phyloP scores from a whole-genome alignment of 2,797 vertebrate genomes.

The Aeoliscus strigatus region DNA sequence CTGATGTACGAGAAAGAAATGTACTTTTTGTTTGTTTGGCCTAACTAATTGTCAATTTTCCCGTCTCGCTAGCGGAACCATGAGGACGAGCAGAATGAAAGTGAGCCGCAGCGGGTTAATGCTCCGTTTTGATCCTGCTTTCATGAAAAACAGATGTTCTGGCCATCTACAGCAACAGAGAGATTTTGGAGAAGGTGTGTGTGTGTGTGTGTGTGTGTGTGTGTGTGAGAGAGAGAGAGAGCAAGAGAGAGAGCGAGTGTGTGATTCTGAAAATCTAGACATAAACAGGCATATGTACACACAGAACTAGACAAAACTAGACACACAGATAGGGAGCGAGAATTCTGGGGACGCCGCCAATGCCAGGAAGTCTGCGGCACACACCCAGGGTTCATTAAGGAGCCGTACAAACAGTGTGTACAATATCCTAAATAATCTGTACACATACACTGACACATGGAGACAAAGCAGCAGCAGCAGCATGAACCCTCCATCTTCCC shows the following conservation, averaged over 20 bases:
- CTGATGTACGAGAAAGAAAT: constrained; percentile 9
- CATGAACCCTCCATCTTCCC: constrained; percentile 3
- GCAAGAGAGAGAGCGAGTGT: no score
- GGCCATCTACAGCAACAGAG: constrained; percentile 42
- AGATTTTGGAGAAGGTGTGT: neutral
- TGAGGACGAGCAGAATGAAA: constrained; percentile 49
- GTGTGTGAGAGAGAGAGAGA: no score
- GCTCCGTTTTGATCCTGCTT: constrained; percentile 30
- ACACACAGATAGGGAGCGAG: constrained; percentile 36
- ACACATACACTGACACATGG: constrained; percentile 12
- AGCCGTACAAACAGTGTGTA: constrained; percentile 45
- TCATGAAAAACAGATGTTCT: constrained; percentile 68
- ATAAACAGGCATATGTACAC: constrained; percentile 51
- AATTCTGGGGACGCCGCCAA: constrained; percentile 22
- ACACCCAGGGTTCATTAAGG: constrained; percentile 50
- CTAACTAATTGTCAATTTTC: constrained; percentile 24
- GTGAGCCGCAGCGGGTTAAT: constrained; percentile 32
- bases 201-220: constrained; percentile 4
- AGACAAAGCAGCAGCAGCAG: constrained; percentile 35
- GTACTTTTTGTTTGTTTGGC: constrained; percentile 12
- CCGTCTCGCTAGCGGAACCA: constrained; percentile 19
- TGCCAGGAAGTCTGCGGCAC: constrained; percentile 45
- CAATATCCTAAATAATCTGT: no score
- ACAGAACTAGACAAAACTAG: no score
- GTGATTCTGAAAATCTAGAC: constrained; percentile 38